Percentiles rank a stretch among this genome's conserved stretches.
Evolutionary conservation across 2,797 vertebrate species (phyloP).

Genomic region (Alcedo quadribrachys): DNA sequence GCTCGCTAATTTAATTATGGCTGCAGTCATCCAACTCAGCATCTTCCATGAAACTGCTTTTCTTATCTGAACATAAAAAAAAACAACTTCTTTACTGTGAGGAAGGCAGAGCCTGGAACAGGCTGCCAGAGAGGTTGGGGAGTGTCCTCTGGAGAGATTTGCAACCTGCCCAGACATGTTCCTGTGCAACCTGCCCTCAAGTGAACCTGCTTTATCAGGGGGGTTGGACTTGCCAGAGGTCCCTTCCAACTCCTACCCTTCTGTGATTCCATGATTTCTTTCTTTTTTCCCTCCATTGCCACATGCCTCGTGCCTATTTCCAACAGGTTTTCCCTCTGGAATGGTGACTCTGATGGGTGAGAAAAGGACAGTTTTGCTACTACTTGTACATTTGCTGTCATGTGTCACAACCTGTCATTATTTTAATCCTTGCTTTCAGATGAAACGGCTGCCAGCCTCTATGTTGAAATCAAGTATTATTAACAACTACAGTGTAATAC

Average conservation of each 20-base stretch:
- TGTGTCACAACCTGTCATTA: background rate
- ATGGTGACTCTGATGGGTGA: background rate
- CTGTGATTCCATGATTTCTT: background rate
- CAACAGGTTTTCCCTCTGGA: background rate
- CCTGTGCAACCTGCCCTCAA: background rate
- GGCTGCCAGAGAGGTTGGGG: background rate
- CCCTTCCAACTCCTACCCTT: no score
- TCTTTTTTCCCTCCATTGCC: background rate
- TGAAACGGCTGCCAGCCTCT: background rate
- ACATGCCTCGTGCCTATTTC: background rate
- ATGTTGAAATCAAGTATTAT: background rate
- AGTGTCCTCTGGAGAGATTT: background rate
- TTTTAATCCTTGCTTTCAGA: constrained; percentile 6
- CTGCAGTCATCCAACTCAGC: background rate
- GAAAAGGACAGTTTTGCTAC: background rate
- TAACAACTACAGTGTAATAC: background rate
- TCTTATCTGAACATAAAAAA: background rate
- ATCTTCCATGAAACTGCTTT: background rate
- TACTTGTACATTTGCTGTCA: background rate
- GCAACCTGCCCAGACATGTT: background rate
- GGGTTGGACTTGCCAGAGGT: background rate
- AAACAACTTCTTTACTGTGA: background rate
- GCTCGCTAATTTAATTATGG: constrained; percentile 2
- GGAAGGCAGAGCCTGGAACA: background rate
- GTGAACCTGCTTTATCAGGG: background rate